Conservation (phyloP, 2,888 invertebrate species). For the Ornithoptera alexandrae region DNA sequence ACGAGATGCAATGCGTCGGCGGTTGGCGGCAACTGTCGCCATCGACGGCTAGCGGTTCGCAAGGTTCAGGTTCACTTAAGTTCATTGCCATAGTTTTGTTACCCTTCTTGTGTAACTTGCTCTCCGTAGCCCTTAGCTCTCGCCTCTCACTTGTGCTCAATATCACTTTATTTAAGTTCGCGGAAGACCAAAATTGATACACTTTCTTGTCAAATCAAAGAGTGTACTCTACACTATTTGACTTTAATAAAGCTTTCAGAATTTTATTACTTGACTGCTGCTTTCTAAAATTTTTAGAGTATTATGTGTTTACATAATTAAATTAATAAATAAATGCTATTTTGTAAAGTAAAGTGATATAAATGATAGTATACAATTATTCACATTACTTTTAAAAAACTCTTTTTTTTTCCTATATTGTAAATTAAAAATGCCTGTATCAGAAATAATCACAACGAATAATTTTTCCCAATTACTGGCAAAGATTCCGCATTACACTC, state of each 20-base stretch:
- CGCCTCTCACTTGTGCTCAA: slow-evolving; percentile 73
- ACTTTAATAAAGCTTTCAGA: neutral
- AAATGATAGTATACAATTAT: too few relatives aligned
- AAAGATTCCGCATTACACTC: too few relatives aligned
- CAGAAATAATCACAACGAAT: too few relatives aligned
- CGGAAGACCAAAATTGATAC: slow-evolving; percentile 13
- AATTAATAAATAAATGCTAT: too few relatives aligned
- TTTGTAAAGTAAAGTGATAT: too few relatives aligned
- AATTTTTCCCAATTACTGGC: too few relatives aligned
- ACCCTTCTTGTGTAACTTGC: slow-evolving; percentile 80
- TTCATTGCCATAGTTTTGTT: slow-evolving; percentile 81
- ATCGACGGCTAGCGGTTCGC: slow-evolving; percentile 75
- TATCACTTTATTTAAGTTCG: slow-evolving; percentile 44
- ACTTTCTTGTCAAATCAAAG: slow-evolving; percentile 5
- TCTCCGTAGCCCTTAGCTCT: slow-evolving; percentile 64
- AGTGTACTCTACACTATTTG: neutral
- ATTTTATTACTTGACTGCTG: too few relatives aligned
- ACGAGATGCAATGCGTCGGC: slow-evolving; percentile 38
- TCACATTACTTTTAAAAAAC: too few relatives aligned
- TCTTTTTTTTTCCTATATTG: too few relatives aligned
- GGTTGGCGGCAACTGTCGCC: slow-evolving; percentile 58
- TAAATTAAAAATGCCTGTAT: too few relatives aligned
- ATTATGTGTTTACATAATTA: too few relatives aligned
- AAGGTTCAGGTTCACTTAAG: slow-evolving; percentile 77
- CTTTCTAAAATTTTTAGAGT: too few relatives aligned